A percentile compares a stretch with the other conserved stretches of the same genome.
phyloP scores from a whole-genome alignment of 2,888 invertebrate species.

The Spatulosminthurus flaviceps region DNA sequence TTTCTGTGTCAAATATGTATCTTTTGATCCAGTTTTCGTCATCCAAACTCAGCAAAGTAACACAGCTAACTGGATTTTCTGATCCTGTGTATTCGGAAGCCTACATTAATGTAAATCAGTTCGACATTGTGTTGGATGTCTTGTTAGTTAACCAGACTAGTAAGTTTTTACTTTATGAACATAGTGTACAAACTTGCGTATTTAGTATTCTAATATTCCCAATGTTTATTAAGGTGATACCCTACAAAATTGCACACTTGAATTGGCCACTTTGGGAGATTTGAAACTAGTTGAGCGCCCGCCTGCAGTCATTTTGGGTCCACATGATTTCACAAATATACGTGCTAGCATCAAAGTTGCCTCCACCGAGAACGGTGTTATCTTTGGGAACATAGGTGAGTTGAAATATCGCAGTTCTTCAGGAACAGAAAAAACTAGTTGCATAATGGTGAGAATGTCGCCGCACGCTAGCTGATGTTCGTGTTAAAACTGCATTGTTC shows the following conservation, averaged over 20 bases:
- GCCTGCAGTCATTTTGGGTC: conserved; percentile 92
- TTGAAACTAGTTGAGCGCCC: conserved; percentile 98
- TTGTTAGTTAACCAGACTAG: conserved; percentile 97
- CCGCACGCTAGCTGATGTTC: too few species aligned
- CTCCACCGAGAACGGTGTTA: conserved; percentile 99
- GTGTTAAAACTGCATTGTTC: too few species aligned
- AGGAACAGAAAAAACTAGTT: not conserved
- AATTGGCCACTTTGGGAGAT: conserved; percentile 97
- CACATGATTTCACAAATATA: conserved; percentile 97
- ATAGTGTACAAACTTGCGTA: too few species aligned
- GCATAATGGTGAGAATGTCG: too few species aligned
- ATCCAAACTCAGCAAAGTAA: conserved; percentile 76
- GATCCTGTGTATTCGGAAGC: conserved; percentile 99
- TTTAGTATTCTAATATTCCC: too few species aligned
- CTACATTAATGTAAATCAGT: conserved; percentile 98
- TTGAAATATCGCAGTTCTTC: not conserved
- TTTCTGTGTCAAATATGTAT: too few species aligned
- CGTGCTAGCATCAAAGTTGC: conserved; percentile 99
- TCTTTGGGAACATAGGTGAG: conserved; percentile 96
- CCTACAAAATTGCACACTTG: conserved; percentile 96
- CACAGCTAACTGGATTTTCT: conserved; percentile 97
- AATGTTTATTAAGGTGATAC: conserved; percentile 76
- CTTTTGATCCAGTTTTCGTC: conserved; percentile 65
- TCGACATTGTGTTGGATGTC: conserved; percentile 98
- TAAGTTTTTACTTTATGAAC: conserved; percentile 66